Percentiles rank a stretch among this genome's conserved stretches.
Evolutionary conservation across 92 coral and sea anemone genomes (phyloP).

Genomic region (Phenganax subtilis): DNA sequence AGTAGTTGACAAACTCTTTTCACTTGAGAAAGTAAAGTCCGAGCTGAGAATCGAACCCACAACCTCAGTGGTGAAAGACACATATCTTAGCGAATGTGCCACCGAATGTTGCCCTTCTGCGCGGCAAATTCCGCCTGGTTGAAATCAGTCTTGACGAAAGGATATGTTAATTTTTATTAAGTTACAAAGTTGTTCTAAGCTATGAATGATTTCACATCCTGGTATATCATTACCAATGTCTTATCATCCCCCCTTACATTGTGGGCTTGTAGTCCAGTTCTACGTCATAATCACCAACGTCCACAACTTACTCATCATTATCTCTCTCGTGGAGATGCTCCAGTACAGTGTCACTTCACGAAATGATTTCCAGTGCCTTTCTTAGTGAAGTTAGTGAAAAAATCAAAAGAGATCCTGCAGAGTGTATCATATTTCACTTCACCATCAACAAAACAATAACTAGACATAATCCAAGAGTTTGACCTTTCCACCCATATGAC

Average conservation of each 20-base stretch:
- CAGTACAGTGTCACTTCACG: constrained; percentile 63
- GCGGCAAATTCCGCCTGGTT: neutral
- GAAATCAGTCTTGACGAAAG: neutral
- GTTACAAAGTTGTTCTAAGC: neutral
- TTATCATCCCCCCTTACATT: constrained; percentile 57
- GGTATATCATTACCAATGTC: constrained; percentile 22
- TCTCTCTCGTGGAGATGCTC: constrained; percentile 48
- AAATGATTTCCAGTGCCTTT: constrained; percentile 65
- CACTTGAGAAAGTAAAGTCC: too few relatives aligned
- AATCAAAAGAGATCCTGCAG: constrained; percentile 46
- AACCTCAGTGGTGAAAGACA: too few relatives aligned
- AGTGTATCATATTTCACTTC: constrained; percentile 22
- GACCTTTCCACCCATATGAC: constrained; percentile 65
- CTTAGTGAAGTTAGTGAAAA: constrained; percentile 59
- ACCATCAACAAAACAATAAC: constrained; percentile 57
- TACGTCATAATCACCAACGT: constrained; percentile 71
- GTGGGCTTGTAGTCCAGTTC: constrained; percentile 72
- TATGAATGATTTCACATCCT: neutral
- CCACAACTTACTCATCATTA: constrained; percentile 66
- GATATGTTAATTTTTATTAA: neutral
- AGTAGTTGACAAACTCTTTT: too few relatives aligned
- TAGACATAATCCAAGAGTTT: constrained; percentile 12
- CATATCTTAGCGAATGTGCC: too few relatives aligned
- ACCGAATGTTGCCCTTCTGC: too few relatives aligned
- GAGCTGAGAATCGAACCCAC: too few relatives aligned